Conservation (phyloP, 2,113 vertebrate species). For the Nycticorax nycticorax region DNA sequence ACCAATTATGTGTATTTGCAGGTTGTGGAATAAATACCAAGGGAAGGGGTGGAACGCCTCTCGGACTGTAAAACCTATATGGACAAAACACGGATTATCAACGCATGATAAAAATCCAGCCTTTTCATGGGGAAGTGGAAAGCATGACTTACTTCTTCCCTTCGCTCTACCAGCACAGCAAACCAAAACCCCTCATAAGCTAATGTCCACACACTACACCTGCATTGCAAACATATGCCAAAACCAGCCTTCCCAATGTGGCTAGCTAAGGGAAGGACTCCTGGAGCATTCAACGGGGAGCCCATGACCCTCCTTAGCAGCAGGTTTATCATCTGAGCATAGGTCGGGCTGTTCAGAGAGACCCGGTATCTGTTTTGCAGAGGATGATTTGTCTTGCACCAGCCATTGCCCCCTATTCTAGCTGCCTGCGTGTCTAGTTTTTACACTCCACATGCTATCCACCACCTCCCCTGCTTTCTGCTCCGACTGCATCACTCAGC, state of each 20-base stretch:
- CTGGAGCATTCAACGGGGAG: not conserved
- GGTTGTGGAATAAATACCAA: not conserved
- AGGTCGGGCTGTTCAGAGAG: not conserved
- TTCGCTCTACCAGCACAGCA: not conserved
- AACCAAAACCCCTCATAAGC: not conserved
- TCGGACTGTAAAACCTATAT: not conserved
- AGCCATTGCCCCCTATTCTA: not conserved
- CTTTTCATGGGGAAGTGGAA: not conserved
- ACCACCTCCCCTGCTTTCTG: not conserved
- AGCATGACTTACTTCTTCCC: not conserved
- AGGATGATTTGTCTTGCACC: not conserved
- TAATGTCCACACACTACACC: not conserved
- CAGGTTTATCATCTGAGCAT: not conserved
- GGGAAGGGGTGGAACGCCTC: not conserved
- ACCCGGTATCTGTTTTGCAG: not conserved
- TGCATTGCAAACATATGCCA: not conserved
- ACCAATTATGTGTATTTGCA: not conserved
- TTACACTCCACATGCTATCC: rapidly evolving
- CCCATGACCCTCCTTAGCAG: not conserved
- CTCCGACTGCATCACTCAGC: not conserved
- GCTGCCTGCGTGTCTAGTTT: not conserved
- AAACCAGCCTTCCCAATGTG: not conserved
- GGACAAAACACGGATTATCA: not conserved
- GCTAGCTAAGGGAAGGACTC: not conserved
- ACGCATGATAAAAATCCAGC: not conserved